phyloP scores from a whole-genome alignment of 2,113 vertebrate genomes.

The Limanda limanda region DNA sequence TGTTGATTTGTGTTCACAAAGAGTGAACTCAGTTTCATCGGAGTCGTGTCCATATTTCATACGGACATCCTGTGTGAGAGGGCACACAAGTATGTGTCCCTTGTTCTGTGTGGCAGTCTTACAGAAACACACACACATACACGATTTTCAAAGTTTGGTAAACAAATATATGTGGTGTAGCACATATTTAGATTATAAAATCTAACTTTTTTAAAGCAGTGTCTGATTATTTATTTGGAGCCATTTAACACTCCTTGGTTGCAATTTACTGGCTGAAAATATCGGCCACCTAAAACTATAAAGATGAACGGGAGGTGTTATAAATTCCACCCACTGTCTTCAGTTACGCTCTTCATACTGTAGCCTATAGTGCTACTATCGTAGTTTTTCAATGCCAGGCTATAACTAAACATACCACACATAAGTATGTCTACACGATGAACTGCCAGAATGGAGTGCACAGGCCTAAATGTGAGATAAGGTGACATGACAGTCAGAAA shows the following conservation, averaged over 20 bases:
- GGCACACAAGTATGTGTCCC: too few species aligned
- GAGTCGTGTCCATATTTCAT: too few species aligned
- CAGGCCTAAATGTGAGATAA: conserved; percentile 14
- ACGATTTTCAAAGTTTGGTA: too few species aligned
- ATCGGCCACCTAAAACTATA: neutral
- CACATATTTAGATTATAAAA: too few species aligned
- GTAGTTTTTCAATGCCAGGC: neutral
- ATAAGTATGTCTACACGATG: conserved; percentile 10
- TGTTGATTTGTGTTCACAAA: too few species aligned
- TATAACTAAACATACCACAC: neutral
- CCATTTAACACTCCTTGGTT: too few species aligned
- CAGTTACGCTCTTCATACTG: neutral
- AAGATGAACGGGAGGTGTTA: neutral
- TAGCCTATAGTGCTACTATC: neutral
- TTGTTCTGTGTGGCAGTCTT: too few species aligned
- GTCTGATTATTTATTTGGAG: neutral
- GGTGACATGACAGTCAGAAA: conserved; percentile 29
- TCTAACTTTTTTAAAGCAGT: neutral
- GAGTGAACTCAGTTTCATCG: too few species aligned
- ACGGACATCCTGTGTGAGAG: too few species aligned
- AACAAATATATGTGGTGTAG: too few species aligned
- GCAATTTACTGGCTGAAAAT: neutral
- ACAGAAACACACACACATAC: too few species aligned
- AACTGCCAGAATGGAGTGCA: too few species aligned
- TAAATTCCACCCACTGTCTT: neutral